A percentile compares a stretch with the other conserved stretches of the same genome.
Conservation (phyloP, 2,888 invertebrate genomes). For the Microplitis deprimator region DNA sequence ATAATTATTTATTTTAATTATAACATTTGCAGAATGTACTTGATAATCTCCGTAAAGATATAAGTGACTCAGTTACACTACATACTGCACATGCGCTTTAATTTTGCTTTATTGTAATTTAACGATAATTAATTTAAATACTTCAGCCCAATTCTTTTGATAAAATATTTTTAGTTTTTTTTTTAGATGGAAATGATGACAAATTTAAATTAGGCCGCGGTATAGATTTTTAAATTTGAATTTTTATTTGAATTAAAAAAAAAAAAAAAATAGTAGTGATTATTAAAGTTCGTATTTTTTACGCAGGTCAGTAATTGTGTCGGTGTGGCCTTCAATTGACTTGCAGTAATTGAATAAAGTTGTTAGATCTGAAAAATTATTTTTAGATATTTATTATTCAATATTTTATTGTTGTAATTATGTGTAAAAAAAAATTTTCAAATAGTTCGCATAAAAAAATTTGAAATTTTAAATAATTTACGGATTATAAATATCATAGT, state of each 20-base stretch:
- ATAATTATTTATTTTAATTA: background rate
- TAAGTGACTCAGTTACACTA: conserved; percentile 4
- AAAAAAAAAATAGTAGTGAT: background rate
- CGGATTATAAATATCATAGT: too few species aligned
- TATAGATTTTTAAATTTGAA: background rate
- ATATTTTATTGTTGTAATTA: too few species aligned
- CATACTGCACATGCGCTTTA: conserved; percentile 27
- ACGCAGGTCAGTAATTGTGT: conserved; percentile 64
- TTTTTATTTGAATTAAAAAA: background rate
- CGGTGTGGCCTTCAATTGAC: conserved; percentile 57
- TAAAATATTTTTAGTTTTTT: background rate
- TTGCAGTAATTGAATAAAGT: conserved; percentile 67
- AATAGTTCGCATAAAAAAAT: too few species aligned
- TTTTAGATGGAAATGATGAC: background rate
- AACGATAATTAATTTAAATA: background rate
- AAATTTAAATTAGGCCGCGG: background rate
- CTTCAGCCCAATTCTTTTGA: background rate
- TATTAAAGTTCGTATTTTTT: conserved; percentile 68
- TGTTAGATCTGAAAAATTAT: conserved; percentile 67
- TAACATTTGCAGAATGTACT: background rate
- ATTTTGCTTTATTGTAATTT: background rate
- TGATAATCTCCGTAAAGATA: conserved; percentile 5
- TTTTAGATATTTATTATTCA: background rate
- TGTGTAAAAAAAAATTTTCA: too few species aligned
- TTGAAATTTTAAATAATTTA: too few species aligned